Base-by-base conservation (phyloP, 2,888 invertebrate genomes). In the Polydrusus pterygomalis region DNA sequence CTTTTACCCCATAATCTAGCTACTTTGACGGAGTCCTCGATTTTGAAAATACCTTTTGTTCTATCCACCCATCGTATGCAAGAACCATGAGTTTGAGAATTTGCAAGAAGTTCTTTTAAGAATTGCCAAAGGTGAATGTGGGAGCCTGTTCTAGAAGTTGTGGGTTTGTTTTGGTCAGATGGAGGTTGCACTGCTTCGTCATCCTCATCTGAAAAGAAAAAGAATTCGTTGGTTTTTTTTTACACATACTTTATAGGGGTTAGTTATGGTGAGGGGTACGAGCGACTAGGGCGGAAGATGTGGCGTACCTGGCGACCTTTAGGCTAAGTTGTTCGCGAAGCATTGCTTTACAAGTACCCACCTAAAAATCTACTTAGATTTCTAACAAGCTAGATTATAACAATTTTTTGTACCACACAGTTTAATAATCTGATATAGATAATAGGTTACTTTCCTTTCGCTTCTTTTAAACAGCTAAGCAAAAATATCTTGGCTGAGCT, bases 51-150 rank as follows among this genome's bases (percentile, higher is more conserved):
- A 74, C 98, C 98, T 88, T 94, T 95, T 87, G 92, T 91, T 85
- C 97, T 93, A 88, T 99, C 98, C 83, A 99, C 89, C 99, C 99
- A 99, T 85, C 98, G 93, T 86, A 99, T 99, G 86, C 98, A 98
- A 5, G 95, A 95, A 11, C 97, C 96, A 87, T 97, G 96, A 40
- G 93, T 89, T 81, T 96, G 95, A 0, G 97, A 96, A 65, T 96
- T 93, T 18, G 95, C 92, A 0, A 99, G 90, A 15, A 99, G 91
- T 87, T 99, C 98, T 87, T 98, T 98, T 69, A 99, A 90, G 88
- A 99, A 99, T 89, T 99, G 98, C 99, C 99, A 99, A 60, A 99
- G 90, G 87, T 99, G 99, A 82, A 99, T 99, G 88, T 97, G 97
- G 0, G 97, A 95, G 79, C 95, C 94, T 56, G 90, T 89, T 71